Evolutionary conservation across 1,140 invertebrate species (phyloP).

Genomic region (Theocolax elegans): DNA sequence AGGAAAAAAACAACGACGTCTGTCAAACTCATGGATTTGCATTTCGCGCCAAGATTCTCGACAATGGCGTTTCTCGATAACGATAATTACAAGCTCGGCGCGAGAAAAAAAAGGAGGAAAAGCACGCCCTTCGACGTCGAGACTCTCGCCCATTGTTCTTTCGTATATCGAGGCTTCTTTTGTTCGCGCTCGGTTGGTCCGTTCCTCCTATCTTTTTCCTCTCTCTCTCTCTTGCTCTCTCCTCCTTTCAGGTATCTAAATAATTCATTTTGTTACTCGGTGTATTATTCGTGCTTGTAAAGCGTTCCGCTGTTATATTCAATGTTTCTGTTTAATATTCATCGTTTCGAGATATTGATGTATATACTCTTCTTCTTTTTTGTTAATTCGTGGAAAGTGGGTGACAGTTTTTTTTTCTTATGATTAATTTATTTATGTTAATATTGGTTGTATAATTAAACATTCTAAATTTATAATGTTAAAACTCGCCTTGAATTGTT

Average conservation of each 20-base stretch:
- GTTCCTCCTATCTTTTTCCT: background rate
- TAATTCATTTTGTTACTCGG: conserved; percentile 4
- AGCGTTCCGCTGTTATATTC: background rate
- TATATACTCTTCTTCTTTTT: too few species aligned
- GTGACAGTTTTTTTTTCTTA: too few species aligned
- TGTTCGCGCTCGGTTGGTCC: conserved; percentile 2
- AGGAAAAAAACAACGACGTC: background rate
- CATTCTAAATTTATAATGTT: too few species aligned
- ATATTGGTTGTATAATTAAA: too few species aligned
- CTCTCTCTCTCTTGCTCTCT: background rate
- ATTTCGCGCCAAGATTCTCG: conserved; percentile 16
- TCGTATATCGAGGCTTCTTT: conserved; percentile 20
- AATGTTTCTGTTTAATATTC: background rate
- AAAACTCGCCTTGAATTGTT: too few species aligned
- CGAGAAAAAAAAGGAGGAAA: background rate
- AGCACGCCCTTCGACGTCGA: background rate
- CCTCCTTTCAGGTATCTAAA: background rate
- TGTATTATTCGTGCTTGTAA: background rate
- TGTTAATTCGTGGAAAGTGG: too few species aligned
- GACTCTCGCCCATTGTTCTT: conserved; percentile 8
- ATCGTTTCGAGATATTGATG: too few species aligned
- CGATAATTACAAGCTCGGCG: conserved; percentile 23
- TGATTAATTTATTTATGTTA: too few species aligned
- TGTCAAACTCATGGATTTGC: too few species aligned
- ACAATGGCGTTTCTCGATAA: conserved; percentile 29